phyloP scores from a whole-genome alignment of 1,140 invertebrate species.

The Pseudobourletiella spinata region DNA sequence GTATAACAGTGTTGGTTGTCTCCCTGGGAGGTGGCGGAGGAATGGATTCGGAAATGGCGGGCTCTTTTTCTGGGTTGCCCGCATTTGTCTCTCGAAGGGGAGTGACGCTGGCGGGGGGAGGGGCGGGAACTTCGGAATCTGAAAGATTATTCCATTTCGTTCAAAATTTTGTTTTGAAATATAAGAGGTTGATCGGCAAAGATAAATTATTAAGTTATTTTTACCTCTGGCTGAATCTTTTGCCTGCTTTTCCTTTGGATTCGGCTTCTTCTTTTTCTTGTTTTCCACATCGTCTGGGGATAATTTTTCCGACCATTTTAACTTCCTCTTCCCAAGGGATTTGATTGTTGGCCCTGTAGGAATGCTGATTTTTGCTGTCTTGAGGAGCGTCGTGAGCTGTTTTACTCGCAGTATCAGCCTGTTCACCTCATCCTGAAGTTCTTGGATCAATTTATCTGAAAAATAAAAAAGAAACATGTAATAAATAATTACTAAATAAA shows the following conservation, averaged over 20 bases:
- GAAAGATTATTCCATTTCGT: neutral
- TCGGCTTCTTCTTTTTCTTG: neutral
- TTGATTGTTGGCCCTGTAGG: conserved; percentile 36
- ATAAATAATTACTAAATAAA: neutral
- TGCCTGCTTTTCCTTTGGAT: neutral
- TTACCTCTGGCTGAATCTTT: too few relatives aligned
- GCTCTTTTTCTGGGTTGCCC: neutral
- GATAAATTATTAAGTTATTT: neutral
- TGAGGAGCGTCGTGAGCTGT: conserved; percentile 42
- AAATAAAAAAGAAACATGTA: neutral
- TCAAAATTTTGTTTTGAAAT: neutral
- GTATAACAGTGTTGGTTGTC: neutral
- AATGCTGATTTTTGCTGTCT: conserved; percentile 42
- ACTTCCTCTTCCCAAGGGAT: conserved; percentile 19
- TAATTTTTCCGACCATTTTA: conserved; percentile 27
- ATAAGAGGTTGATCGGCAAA: neutral
- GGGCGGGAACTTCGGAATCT: neutral
- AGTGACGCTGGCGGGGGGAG: neutral
- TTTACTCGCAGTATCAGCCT: conserved; percentile 43
- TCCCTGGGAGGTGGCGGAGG: too few relatives aligned
- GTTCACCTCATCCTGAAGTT: conserved; percentile 44
- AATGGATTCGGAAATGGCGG: too few relatives aligned
- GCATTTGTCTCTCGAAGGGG: too few relatives aligned
- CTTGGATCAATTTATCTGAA: conserved; percentile 41
- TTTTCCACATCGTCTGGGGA: conserved; percentile 12